These are phyloP conservation scores for Biston betularia DNA, from an alignment of 2,888 invertebrate species.

Conservation along the genomic window DNA sequence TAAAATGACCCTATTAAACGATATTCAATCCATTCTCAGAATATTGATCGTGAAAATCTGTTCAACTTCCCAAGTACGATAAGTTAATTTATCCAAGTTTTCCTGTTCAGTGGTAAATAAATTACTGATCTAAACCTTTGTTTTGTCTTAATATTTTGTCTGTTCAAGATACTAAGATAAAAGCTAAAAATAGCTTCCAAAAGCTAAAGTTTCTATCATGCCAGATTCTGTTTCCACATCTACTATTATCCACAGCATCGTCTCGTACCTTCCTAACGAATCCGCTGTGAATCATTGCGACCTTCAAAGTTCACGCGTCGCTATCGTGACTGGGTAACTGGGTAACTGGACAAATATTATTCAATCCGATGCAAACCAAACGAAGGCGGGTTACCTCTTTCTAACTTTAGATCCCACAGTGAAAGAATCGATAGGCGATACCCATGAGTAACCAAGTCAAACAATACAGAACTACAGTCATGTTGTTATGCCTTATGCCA, in stretches of 20 bases:
- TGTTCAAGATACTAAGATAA: too few species aligned
- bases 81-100: too few species aligned
- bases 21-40: neutral
- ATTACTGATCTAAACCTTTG: neutral
- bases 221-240: too few species aligned
- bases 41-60: neutral
- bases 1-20: too few species aligned
- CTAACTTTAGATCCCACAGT: conserved; percentile 39
- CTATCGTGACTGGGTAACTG: conserved; percentile 33
- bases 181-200: too few species aligned
- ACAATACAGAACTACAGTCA: conserved; percentile 1
- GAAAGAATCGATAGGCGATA: conserved; percentile 37
- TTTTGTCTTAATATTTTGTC: neutral
- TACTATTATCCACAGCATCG: too few species aligned
- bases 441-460: conserved; percentile 2
- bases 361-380: conserved; percentile 13
- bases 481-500: conserved; percentile 12
- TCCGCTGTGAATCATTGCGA: conserved; percentile 33
- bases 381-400: conserved; percentile 37
- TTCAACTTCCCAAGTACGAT: too few species aligned
- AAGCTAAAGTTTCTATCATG: too few species aligned
- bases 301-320: conserved; percentile 42
- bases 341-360: conserved; percentile 34
- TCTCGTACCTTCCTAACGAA: neutral
- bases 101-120: neutral